phyloP scores from a whole-genome alignment of 2,113 vertebrate genomes.

The Sturnira hondurensis region DNA sequence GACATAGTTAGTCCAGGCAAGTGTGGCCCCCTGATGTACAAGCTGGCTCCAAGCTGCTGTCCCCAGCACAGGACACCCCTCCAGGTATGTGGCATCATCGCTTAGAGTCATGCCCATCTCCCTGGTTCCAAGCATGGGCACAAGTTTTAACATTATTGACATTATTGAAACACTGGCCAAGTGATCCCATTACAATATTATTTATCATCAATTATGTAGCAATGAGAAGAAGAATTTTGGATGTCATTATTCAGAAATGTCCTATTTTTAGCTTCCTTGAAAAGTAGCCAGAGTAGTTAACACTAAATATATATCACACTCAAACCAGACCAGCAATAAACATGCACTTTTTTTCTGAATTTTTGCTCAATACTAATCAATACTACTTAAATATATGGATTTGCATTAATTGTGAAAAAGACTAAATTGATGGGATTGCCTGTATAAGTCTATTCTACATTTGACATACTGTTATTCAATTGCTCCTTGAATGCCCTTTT shows the following conservation, averaged over 20 bases:
- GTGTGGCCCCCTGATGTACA: no score
- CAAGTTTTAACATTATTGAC: no score
- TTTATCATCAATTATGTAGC: neutral
- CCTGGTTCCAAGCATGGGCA: no score
- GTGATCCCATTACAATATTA: no score
- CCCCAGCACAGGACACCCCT: no score
- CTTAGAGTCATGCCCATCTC: no score
- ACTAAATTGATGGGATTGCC: neutral
- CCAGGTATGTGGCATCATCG: no score
- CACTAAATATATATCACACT: neutral
- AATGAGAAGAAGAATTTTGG: neutral
- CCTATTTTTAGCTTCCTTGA: neutral
- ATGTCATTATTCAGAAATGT: neutral
- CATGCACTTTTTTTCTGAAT: neutral
- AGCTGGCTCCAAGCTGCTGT: no score
- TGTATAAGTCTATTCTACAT: neutral
- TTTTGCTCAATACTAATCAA: conserved; percentile 1
- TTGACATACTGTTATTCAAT: neutral
- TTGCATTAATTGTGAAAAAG: conserved; percentile 12
- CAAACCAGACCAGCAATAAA: neutral
- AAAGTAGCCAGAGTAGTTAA: neutral
- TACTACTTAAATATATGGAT: neutral
- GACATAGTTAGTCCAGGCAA: no score
- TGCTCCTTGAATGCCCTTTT: neutral
- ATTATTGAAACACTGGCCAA: no score